Evolutionary conservation across 30 jellyfish, hydroid and myxozoan species (phyloP), one percentile per base, ranked within the genome.

Genomic region (Aurelia aurita): DNA sequence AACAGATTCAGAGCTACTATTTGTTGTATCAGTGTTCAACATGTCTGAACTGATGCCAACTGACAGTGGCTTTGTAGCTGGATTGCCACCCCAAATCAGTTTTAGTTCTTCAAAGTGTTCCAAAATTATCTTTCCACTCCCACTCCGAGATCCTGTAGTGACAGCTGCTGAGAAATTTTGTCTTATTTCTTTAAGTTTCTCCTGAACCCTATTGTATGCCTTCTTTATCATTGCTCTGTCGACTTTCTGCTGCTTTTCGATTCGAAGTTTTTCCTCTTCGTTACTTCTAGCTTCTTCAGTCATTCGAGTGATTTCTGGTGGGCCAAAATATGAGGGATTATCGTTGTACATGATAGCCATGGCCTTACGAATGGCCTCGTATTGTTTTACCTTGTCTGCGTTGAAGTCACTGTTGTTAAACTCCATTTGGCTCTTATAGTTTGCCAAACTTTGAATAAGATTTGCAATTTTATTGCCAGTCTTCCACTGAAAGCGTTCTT

Each of bases 231-330:
- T 69, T 69, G 81, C 64, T 69, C 63, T 31, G 25, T 69, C 81
- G 64, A 69, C 81, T 69, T 69, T 69, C 43, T 29, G 81, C 81
- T 69, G 63, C 64, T 69, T 69, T 69, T 69, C 81, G 18, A 69
- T 35, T 32, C 64, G 64, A 69, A 28, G 63, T 69, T 29, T 69
- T 31, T 28, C 63, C 81, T 69, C 64, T 69, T 69, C 29, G 81
- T 21, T 69, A 12, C 25, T 31, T 69, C 81, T 69, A 4, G 81
- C 81, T 69, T 69, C 81, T 35, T 69, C 63, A 21, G 81, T 69
- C 26, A 69, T 39, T 39, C 29, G 31, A 69, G 81, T 69, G 63
- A 69, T 39, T 29, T 29, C 81, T 5, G 81, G 81, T 69, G 81
- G 77, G 64, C 81, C 81, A 31, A 69, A 69, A n/a, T n/a, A n/a